Conservation (phyloP, 2,888 invertebrate species). For the Nebria brevicollis region DNA sequence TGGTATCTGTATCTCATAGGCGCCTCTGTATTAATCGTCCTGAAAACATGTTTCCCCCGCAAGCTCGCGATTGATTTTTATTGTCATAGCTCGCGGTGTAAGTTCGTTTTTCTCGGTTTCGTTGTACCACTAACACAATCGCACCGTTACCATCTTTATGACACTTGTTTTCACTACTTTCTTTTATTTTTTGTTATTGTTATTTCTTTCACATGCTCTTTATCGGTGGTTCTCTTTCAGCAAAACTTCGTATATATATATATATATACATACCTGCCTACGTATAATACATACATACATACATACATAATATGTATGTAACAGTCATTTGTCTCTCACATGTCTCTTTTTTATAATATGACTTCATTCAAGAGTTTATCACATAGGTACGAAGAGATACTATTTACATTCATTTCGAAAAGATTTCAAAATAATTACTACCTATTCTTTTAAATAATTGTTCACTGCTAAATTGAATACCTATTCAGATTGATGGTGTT, state of each 20-base stretch:
- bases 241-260: neutral
- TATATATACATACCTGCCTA: neutral
- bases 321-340: no score
- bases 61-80: constrained; percentile 61
- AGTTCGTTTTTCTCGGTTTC: neutral
- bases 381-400: no score
- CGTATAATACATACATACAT: no score
- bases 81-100: constrained; percentile 52
- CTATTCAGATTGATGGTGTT: no score
- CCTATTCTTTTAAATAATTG: no score
- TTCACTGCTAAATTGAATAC: no score
- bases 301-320: no score
- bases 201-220: constrained; percentile 9
- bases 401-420: no score
- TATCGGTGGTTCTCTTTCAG: constrained; percentile 4
- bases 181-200: constrained; percentile 7
- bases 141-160: constrained; percentile 16
- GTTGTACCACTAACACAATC: constrained; percentile 23
- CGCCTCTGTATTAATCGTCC: constrained; percentile 56
- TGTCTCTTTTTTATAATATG: no score
- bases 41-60: constrained; percentile 56
- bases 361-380: no score
- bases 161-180: constrained; percentile 22
- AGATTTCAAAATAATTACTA: no score
- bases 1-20: constrained; percentile 52